Base-by-base conservation (phyloP, 2,888 invertebrate genomes). In the Drosophila subquinaria region DNA sequence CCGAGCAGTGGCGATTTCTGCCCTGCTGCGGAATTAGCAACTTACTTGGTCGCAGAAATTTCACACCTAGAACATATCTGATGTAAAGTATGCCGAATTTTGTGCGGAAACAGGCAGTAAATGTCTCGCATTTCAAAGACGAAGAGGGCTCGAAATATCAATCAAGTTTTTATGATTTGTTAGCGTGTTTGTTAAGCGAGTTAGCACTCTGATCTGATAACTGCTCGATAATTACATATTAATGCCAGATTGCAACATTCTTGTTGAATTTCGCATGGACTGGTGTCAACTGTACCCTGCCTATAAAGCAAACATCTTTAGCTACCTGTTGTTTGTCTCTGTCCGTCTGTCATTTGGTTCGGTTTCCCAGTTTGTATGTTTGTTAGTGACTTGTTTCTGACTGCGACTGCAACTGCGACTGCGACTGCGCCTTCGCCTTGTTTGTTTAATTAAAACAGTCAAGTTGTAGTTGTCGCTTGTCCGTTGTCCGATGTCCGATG, bases 361-460 rank as follows among this genome's bases (percentile, higher is more conserved):
- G 63, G 63, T 53, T 60, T 17, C 42, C 33, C 15, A 60, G 50
- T 23, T 20, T 52, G 64, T 51, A 38, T 48, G 60, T 71, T 67
- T 51, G 77, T 42, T 66, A 56, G 43, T 52, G 43, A 55, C 47
- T 63, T 69, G 61, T 67, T 56, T 69, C 59, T 20, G 27, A 30
- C 57, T 10, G 30, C 13, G 0, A 17, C 4, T 42, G 23, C 35
- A 20, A 35, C 40, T 70, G 36, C 20, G 27, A 30, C 57, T 10
- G 30, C 13, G 30, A 35, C 40, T 70, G 36, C 20, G 57, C 68
- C 63, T 69, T 51, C 48, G 67, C 77, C 86, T 69, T 83, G 85
- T 84, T 84, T 84, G 71, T 89, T 89, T 89, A 84, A 84, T 84
- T 84, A 84, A 84, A 88, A 75, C 84, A 84, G 79, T 69, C 81